Base-by-base conservation (phyloP, 2,888 invertebrate genomes). In the Malthinus seriepunctatus region DNA sequence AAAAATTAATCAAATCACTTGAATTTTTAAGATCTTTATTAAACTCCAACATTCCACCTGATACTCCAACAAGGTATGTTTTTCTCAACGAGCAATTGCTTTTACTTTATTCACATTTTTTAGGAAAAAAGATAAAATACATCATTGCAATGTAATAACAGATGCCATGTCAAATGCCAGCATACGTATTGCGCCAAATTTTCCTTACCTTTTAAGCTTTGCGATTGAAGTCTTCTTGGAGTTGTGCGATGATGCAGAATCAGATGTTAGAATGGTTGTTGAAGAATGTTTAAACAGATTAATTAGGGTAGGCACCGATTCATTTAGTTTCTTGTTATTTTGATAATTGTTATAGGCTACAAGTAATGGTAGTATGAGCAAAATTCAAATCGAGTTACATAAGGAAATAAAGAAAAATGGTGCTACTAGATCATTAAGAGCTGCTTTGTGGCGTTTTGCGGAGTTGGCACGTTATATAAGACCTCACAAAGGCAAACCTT, bases 401-500 rank as follows among this genome's bases (percentile, higher is more conserved):
- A 89, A 89, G 67, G 91, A 90, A 79, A 89, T 93, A 42, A 90
- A 91, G 75, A 87, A 87, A 72, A 92, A 92, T 78, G 89, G 90
- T 3, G 73, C 83, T 34, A 82, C 87, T 1, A 83, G 91, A 58
- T 86, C 88, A 32, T 76, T 94, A 45, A 81, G 90, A 65, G 90
- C 90, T 46, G 91, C 93, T 31, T 78, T 94, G 3, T 86, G 85
- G 80, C 80, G 90, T 60, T 93, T 93, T 78, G 86, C 89, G 0
- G 85, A 89, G 69, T 83, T 93, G 65, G 87, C 88, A 64, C 87
- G 89, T 66, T 83, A 87, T 65, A 91, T 93, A 66, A 82, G 86
- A 60, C 91, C 92, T 12, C 86, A 88, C 57, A 91, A 91, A 76
- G 87, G 91, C 62, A 87, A 90, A 71, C 87, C 88, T 34, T 93